These are phyloP conservation scores for Hedya salicella DNA, from an alignment of 2,888 invertebrate species.

Conservation along the genomic window DNA sequence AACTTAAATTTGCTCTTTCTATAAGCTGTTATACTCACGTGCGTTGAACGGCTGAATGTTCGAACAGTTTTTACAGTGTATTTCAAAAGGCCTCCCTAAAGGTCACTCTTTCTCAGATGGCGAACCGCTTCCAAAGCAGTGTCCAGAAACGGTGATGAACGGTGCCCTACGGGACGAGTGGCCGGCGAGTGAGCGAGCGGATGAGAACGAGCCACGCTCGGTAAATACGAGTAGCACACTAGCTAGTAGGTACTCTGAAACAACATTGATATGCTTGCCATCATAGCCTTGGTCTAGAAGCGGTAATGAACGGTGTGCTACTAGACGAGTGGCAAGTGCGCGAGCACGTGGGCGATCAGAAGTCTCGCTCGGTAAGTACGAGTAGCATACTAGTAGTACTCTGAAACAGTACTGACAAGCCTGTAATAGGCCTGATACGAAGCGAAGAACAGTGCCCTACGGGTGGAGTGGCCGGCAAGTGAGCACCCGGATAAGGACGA, in stretches of 20 bases:
- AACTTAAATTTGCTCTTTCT: no score
- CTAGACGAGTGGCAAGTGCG: constrained; percentile 22
- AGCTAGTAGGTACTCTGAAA: constrained; percentile 2
- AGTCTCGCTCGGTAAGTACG: no score
- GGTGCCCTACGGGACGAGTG: constrained; percentile 70
- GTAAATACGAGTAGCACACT: no score
- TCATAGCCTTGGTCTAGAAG: constrained; percentile 60
- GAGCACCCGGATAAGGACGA: constrained; percentile 50
- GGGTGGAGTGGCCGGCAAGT: constrained; percentile 65
- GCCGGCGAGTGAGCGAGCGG: constrained; percentile 57
- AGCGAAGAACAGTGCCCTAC: constrained; percentile 71
- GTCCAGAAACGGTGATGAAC: constrained; percentile 68
- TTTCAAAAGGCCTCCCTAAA: no score
- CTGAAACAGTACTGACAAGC: no score
- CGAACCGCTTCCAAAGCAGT: constrained; percentile 63
- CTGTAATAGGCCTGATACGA: no score
- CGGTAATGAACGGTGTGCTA: no score
- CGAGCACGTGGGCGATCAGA: no score
- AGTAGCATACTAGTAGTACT: no score
- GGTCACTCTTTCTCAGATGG: constrained; percentile 58
- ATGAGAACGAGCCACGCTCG: constrained; percentile 56
- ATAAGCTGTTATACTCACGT: no score
- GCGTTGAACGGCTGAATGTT: no score
- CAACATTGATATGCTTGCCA: neutral
- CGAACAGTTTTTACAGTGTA: no score